Conservation (phyloP, 2,113 vertebrate genomes). For the Leucopternis melanops region DNA sequence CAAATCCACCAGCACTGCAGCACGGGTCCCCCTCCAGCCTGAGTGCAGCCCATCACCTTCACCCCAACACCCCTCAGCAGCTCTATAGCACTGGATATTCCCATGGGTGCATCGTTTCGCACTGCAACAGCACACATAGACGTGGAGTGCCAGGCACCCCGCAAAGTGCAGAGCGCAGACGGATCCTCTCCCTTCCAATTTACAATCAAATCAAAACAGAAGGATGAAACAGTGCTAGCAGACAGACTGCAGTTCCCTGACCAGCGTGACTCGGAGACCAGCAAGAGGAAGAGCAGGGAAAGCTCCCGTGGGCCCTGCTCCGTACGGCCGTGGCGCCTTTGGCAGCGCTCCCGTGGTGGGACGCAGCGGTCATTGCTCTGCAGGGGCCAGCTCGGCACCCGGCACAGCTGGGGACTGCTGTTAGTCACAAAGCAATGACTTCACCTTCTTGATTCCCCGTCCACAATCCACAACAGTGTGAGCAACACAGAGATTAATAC, state of each 20-base stretch:
- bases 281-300: not conserved
- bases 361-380: rapidly evolving
- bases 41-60: rapidly evolving
- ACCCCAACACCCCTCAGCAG: rapidly evolving
- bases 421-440: not conserved
- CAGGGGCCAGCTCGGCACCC: not conserved
- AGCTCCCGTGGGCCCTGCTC: not conserved
- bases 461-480: not conserved
- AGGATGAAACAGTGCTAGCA: not conserved
- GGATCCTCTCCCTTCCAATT: not conserved
- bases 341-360: not conserved
- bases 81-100: not conserved
- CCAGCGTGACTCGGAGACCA: not conserved
- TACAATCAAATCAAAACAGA: not conserved
- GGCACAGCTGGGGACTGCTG: not conserved
- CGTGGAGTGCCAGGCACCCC: not conserved
- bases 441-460: not conserved
- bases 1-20: not conserved
- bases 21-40: no score
- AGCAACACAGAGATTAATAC: not conserved
- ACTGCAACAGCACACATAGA: not conserved
- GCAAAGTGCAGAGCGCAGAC: not conserved
- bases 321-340: rapidly evolving
- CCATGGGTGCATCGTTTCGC: rapidly evolving
- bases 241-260: not conserved